Evolutionary conservation across 2,113 vertebrate species (phyloP).

Genomic region (Colinus virginianus): DNA sequence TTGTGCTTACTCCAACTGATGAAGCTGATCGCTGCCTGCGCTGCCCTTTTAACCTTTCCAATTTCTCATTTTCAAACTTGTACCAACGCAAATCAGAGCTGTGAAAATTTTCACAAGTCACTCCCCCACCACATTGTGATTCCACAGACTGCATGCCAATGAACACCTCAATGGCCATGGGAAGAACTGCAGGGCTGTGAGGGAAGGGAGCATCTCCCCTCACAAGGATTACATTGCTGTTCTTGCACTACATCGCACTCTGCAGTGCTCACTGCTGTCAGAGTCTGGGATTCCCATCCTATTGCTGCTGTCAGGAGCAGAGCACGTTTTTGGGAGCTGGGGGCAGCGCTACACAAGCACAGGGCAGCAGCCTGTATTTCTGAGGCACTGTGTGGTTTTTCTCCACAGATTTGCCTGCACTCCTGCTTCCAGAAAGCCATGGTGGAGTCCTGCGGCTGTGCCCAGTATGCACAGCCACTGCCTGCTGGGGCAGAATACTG

Average conservation of each 20-base stretch:
- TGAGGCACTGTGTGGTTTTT: not conserved
- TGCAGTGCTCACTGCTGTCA: rapidly evolving
- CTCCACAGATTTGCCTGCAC: constrained; percentile 82
- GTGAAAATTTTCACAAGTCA: constrained; percentile 7
- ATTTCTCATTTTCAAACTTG: not conserved
- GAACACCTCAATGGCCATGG: not conserved
- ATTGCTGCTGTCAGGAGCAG: not conserved
- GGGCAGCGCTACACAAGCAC: not conserved
- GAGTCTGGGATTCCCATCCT: not conserved
- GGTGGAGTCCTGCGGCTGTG: constrained; percentile 81
- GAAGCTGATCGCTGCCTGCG: not conserved
- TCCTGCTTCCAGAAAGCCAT: constrained; percentile 85
- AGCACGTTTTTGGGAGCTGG: not conserved
- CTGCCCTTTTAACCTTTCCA: not conserved
- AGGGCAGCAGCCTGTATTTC: not conserved
- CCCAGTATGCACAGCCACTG: constrained; percentile 80
- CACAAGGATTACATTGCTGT: not conserved
- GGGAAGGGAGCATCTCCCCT: not conserved
- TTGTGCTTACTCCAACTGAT: not conserved
- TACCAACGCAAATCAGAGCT: not conserved
- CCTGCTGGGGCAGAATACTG: constrained; percentile 78
- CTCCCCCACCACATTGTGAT: not conserved
- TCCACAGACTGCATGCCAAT: not conserved
- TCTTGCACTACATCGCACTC: not conserved
- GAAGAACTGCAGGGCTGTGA: not conserved